A percentile compares a stretch with the other conserved stretches of the same genome.
Evolutionary conservation across 2,797 vertebrate genomes (phyloP).

Genomic region (Danionella dracula): DNA sequence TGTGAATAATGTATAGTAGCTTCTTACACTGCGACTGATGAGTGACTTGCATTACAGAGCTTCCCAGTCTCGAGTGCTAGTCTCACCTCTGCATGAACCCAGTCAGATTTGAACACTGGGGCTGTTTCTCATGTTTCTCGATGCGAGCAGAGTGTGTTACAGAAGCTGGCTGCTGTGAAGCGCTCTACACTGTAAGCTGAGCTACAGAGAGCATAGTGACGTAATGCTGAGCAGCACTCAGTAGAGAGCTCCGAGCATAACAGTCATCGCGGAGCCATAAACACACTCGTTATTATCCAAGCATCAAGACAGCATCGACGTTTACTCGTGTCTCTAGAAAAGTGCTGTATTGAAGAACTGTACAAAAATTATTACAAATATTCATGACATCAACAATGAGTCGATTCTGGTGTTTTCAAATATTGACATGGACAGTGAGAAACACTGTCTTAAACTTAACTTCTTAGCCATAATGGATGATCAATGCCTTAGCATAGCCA

Average conservation of each 20-base stretch:
- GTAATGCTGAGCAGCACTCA: slow-evolving; percentile 66
- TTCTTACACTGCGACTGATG: slow-evolving; percentile 27
- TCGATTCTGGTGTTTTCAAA: too few relatives aligned
- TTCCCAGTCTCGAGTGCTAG: slow-evolving; percentile 34
- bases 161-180: slow-evolving; percentile 31
- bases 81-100: slow-evolving; percentile 45
- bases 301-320: too few relatives aligned
- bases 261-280: slow-evolving; percentile 46
- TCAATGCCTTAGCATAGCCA: too few relatives aligned
- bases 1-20: slow-evolving; percentile 46
- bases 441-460: too few relatives aligned
- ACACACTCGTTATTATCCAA: too few relatives aligned
- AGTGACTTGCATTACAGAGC: slow-evolving; percentile 44
- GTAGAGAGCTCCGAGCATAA: slow-evolving; percentile 57
- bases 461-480: too few relatives aligned
- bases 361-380: too few relatives aligned
- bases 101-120: slow-evolving; percentile 42
- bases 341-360: too few relatives aligned
- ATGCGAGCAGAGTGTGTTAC: slow-evolving; percentile 23
- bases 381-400: too few relatives aligned
- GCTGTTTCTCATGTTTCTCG: slow-evolving; percentile 47
- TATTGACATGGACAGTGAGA: too few relatives aligned
- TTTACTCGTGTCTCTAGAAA: too few relatives aligned
- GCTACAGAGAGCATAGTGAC: slow-evolving; percentile 57
- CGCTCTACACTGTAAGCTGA: slow-evolving; percentile 33